phyloP scores from a whole-genome alignment of 2,888 invertebrate genomes.

The Smittia aterrima region DNA sequence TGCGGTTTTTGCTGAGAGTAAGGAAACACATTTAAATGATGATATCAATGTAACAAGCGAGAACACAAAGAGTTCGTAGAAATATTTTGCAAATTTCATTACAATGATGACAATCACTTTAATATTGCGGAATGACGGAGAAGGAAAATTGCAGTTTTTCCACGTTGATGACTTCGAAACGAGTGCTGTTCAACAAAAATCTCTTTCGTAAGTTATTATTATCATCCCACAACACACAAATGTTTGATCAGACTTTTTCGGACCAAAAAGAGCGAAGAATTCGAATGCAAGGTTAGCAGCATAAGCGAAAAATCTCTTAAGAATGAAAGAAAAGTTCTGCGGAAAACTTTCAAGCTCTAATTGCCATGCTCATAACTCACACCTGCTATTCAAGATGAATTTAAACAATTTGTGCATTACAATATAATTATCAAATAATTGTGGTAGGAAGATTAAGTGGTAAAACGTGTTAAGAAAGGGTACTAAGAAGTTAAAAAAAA shows the following conservation, averaged over 20 bases:
- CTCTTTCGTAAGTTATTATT: background rate
- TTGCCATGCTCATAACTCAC: constrained; percentile 30
- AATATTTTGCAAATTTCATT: constrained; percentile 19
- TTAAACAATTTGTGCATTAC: constrained; percentile 40
- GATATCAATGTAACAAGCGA: background rate
- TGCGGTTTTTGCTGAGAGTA: background rate
- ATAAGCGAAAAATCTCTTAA: too few relatives aligned
- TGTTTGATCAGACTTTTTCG: background rate
- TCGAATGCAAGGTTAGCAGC: background rate
- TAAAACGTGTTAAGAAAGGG: constrained; percentile 28
- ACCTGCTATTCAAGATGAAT: constrained; percentile 33
- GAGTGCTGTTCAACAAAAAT: background rate
- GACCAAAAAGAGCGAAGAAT: background rate
- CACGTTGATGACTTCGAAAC: background rate
- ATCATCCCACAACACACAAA: background rate
- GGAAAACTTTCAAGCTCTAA: constrained; percentile 8
- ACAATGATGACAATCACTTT: constrained; percentile 32
- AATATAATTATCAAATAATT: constrained; percentile 32
- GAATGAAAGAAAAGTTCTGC: background rate
- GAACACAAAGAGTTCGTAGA: background rate
- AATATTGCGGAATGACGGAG: background rate
- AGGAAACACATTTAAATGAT: constrained; percentile 1
- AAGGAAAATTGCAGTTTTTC: background rate
- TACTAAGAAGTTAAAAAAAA: constrained; percentile 19
- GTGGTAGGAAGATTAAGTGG: constrained; percentile 22